A percentile compares a stretch with the other conserved stretches of the same genome.
phyloP scores from a whole-genome alignment of 2,113 vertebrate species.

The Apistogramma diplotaenia region DNA sequence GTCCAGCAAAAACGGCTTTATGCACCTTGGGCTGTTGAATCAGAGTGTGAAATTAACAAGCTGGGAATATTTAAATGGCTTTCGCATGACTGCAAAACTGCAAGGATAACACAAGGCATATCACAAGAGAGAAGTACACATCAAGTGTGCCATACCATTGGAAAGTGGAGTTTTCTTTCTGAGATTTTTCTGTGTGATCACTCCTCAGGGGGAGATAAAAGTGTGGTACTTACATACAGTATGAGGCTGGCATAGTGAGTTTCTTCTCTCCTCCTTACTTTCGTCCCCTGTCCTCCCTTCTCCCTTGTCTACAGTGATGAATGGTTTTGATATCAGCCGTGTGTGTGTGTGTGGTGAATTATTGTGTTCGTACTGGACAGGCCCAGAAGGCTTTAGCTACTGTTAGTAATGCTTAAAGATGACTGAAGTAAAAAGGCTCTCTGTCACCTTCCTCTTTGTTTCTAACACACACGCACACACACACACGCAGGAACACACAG shows the following conservation, averaged over 20 bases:
- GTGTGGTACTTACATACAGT: constrained; percentile 11
- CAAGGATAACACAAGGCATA: constrained; percentile 7
- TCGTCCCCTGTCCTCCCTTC: constrained; percentile 24
- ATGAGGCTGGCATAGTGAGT: constrained; percentile 22
- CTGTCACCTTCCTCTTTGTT: constrained; percentile 52
- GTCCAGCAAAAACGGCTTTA: constrained; percentile 1
- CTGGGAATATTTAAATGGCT: constrained; percentile 27
- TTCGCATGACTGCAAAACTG: constrained; percentile 12
- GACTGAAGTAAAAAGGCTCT: constrained; percentile 65
- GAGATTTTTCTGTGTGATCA: constrained; percentile 24
- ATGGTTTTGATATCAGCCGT: constrained; percentile 63
- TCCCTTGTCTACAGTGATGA: constrained; percentile 62
- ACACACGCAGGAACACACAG: neutral
- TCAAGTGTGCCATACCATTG: constrained; percentile 2
- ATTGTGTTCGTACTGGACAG: constrained; percentile 57
- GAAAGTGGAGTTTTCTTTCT: constrained; percentile 4
- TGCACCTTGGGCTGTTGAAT: constrained; percentile 12
- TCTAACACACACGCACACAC: neutral
- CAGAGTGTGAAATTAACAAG: constrained; percentile 47
- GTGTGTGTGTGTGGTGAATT: constrained; percentile 50
- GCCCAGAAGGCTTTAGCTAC: constrained; percentile 64
- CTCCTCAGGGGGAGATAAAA: constrained; percentile 29
- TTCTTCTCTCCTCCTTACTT: constrained; percentile 28
- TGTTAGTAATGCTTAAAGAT: constrained; percentile 75
- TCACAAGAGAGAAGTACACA: constrained; percentile 9